A percentile compares a stretch with the other conserved stretches of the same genome.
Conservation (phyloP, 2,888 invertebrate species). For the Aplocera efformata region DNA sequence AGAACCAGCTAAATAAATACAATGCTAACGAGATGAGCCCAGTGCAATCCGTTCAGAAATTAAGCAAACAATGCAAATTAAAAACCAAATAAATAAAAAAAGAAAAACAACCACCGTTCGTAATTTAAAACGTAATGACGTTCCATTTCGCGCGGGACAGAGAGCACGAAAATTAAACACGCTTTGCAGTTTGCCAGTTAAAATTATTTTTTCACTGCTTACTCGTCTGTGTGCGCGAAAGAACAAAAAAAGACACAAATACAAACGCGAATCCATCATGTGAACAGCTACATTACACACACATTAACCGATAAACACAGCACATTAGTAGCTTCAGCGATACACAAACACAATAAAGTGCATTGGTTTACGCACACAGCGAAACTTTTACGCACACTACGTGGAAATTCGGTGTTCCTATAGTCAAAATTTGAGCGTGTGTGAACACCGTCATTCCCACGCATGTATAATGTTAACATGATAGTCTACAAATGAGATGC, state of each 20-base stretch:
- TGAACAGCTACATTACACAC: constrained; percentile 63
- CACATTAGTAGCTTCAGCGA: constrained; percentile 38
- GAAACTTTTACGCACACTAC: constrained; percentile 43
- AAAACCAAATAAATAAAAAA: constrained; percentile 61
- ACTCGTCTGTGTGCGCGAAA: constrained; percentile 59
- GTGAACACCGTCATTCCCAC: constrained; percentile 64
- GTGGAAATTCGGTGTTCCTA: constrained; percentile 73
- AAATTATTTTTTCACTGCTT: constrained; percentile 77
- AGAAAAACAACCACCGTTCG: constrained; percentile 64
- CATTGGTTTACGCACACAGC: constrained; percentile 52
- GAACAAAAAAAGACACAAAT: constrained; percentile 64
- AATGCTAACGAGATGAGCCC: constrained; percentile 20
- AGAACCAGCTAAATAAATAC: constrained; percentile 14
- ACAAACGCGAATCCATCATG: constrained; percentile 75
- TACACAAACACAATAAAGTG: constrained; percentile 61
- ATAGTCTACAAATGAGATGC: constrained; percentile 58
- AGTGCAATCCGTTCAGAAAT: constrained; percentile 41
- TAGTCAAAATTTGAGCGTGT: constrained; percentile 60
- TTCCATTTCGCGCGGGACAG: constrained; percentile 74
- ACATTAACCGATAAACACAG: constrained; percentile 44
- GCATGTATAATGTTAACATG: constrained; percentile 67
- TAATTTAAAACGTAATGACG: constrained; percentile 79
- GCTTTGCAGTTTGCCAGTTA: constrained; percentile 75
- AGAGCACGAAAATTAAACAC: constrained; percentile 79
- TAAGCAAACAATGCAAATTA: constrained; percentile 67